These are phyloP conservation scores for Uromys caudimaculatus DNA, from an alignment of 2,797 vertebrate species.

Conservation along the genomic window DNA sequence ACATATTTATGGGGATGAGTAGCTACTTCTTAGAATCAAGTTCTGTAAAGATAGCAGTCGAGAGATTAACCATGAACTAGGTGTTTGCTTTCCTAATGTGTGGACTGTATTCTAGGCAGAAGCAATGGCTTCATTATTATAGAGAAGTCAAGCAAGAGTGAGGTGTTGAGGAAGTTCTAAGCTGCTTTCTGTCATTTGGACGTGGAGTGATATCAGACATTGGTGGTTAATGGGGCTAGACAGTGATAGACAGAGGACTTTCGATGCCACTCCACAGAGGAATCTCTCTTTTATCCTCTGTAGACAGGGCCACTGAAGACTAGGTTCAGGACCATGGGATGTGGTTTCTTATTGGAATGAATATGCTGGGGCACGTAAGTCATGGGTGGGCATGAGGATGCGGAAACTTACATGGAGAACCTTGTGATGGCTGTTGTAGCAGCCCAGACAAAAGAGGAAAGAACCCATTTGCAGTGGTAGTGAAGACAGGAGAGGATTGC, in stretches of 20 bases:
- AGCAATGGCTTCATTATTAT: conserved; percentile 11
- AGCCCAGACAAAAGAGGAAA: not conserved
- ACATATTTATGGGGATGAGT: not conserved
- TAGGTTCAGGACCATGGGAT: not conserved
- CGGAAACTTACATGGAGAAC: not conserved
- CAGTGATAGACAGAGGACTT: not conserved
- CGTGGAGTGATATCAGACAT: conserved; percentile 28
- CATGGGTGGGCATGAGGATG: not conserved
- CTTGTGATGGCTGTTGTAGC: not conserved
- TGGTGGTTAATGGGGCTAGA: not conserved
- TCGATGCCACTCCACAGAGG: not conserved
- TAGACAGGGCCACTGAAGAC: conserved; percentile 20
- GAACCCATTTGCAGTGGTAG: not conserved
- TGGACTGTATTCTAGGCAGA: conserved; percentile 31
- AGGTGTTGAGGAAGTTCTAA: conserved; percentile 48
- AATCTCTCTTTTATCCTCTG: not conserved
- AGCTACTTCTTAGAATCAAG: conserved; percentile 54
- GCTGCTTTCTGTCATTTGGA: conserved; percentile 19
- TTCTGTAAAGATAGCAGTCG: not conserved
- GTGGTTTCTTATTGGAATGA: conserved; percentile 29
- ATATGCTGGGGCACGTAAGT: not conserved
- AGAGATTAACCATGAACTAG: conserved; percentile 29
- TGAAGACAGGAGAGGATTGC: not conserved
- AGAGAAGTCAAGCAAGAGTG: conserved; percentile 15
- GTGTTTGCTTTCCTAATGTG: conserved; percentile 4